phyloP scores from a whole-genome alignment of 2,888 invertebrate genomes.

The Glyphotaelius pellucidus region DNA sequence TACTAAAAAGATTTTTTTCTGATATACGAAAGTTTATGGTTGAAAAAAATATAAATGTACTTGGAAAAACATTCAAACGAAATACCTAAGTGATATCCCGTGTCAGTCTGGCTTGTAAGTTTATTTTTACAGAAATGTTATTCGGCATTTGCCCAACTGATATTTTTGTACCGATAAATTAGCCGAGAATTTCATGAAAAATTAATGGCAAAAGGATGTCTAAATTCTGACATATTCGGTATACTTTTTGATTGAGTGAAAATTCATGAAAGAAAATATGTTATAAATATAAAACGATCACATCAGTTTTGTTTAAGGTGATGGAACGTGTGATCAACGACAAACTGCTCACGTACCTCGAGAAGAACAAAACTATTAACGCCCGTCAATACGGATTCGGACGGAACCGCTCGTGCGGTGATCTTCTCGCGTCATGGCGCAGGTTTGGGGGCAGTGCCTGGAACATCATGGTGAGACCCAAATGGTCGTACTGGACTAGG shows the following conservation, averaged over 20 bases:
- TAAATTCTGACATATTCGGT: not conserved
- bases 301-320: too few species aligned
- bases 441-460: too few species aligned
- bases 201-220: not conserved
- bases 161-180: not conserved
- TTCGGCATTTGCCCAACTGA: not conserved
- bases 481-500: too few species aligned
- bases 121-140: not conserved
- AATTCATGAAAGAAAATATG: not conserved
- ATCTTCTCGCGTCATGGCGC: too few species aligned
- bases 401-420: too few species aligned
- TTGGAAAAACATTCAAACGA: not conserved
- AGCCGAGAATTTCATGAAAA: not conserved
- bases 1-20: too few species aligned
- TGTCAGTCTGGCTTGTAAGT: not conserved
- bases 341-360: too few species aligned
- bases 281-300: not conserved
- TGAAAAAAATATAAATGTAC: not conserved
- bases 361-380: too few species aligned
- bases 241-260: not conserved
- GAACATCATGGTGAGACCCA: too few species aligned
- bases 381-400: too few species aligned
- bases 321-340: too few species aligned
- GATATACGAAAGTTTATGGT: not conserved
- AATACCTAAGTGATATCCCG: not conserved